These are phyloP conservation scores for Condylura cristata DNA, from an alignment of 2,113 vertebrate species.

Conservation along the genomic window DNA sequence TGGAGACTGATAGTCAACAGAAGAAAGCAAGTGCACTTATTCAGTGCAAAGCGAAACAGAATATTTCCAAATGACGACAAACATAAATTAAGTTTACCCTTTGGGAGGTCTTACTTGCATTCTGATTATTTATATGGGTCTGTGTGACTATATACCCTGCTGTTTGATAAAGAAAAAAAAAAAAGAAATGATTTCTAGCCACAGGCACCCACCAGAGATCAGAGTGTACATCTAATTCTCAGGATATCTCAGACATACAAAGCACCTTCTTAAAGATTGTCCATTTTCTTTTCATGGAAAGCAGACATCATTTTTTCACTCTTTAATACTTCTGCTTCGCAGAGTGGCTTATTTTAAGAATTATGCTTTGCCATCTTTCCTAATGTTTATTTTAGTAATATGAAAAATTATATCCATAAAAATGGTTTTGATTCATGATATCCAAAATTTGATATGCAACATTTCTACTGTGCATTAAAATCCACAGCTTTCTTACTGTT, in stretches of 20 bases:
- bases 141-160: conserved; percentile 37
- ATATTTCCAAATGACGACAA: conserved; percentile 71
- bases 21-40: conserved; percentile 59
- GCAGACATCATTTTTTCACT: conserved; percentile 71
- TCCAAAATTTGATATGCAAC: neutral
- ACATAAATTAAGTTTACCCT: conserved; percentile 68
- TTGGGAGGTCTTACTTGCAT: conserved; percentile 64
- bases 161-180: conserved; percentile 67
- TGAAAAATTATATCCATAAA: conserved; percentile 46
- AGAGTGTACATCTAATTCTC: conserved; percentile 29
- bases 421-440: neutral
- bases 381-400: conserved; percentile 41
- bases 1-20: conserved; percentile 48
- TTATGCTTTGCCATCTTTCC: conserved; percentile 34
- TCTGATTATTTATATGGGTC: conserved; percentile 65
- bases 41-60: conserved; percentile 66
- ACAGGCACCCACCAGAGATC: conserved; percentile 46
- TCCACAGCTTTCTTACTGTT: neutral
- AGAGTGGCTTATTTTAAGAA: conserved; percentile 23
- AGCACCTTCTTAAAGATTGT: conserved; percentile 52
- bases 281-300: conserved; percentile 47
- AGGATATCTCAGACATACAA: conserved; percentile 68
- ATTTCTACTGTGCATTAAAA: conserved; percentile 42
- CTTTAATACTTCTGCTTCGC: neutral
- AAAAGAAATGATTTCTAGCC: conserved; percentile 55